A percentile compares a stretch with the other conserved stretches of the same genome.
phyloP scores from a whole-genome alignment of 2,797 vertebrate species.

The Serranus cabrilla region DNA sequence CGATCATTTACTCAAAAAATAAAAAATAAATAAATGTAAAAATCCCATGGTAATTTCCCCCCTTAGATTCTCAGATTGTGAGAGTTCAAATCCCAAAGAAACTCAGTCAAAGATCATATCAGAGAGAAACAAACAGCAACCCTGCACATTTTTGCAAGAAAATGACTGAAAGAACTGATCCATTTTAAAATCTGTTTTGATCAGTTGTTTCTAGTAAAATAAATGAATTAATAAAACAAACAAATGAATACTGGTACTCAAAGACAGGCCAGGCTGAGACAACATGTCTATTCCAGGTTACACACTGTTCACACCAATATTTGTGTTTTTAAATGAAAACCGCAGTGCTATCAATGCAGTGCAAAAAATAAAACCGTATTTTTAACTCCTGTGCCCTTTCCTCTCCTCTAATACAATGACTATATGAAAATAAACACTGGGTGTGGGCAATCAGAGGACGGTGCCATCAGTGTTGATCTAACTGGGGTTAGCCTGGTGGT shows the following conservation, averaged over 20 bases:
- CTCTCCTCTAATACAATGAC: conserved; percentile 27
- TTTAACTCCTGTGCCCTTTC: conserved; percentile 44
- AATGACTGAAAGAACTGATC: background rate
- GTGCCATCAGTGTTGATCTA: conserved; percentile 49
- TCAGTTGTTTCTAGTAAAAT: background rate
- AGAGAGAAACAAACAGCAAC: too few species aligned
- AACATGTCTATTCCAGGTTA: background rate
- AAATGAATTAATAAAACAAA: background rate
- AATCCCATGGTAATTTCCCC: too few species aligned
- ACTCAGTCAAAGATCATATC: too few species aligned
- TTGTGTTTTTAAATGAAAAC: conserved; percentile 12
- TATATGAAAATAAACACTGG: conserved; percentile 56
- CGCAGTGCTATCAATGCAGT: background rate
- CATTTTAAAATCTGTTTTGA: background rate
- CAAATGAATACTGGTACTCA: too few species aligned
- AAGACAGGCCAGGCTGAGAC: background rate
- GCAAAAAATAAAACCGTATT: conserved; percentile 35
- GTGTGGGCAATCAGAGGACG: conserved; percentile 47
- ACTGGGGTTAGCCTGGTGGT: conserved; percentile 40
- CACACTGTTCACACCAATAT: background rate
- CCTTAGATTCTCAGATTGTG: too few species aligned
- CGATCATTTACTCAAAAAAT: too few species aligned
- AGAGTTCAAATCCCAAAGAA: too few species aligned
- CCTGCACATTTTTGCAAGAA: too few species aligned
- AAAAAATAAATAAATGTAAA: too few species aligned